Base-by-base conservation (phyloP, 2,113 vertebrate species). In the Trichomycterus rosablanca region DNA sequence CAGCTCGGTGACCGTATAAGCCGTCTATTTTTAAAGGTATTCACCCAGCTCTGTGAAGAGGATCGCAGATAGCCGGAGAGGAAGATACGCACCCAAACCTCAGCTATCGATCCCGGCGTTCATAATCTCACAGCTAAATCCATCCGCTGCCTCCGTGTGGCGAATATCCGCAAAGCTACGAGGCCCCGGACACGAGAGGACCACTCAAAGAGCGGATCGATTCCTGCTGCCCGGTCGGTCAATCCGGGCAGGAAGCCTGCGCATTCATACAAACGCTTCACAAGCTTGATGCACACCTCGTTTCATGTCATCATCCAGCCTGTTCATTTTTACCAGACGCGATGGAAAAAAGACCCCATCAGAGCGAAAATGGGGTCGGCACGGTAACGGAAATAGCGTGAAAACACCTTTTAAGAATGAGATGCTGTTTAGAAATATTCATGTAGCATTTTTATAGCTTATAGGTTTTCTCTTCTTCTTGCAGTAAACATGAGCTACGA, bases 111-210 rank as follows among this genome's bases (percentile, higher is more conserved):
- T 84, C 75, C 58, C 69, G n/a, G 74, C 80, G 68, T 74, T 58
- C 75, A 78, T 81, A 84, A 84, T 84, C 81, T 81, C 78, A 61
- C 64, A 68, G 74, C 69, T 59, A 56, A 74, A 82, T 78, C 74
- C 76, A 75, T 78, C 75, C 79, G 75, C 50, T 70, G 48, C 66
- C 46, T 59, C 45, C 35, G 74, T 67, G 68, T 63, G 66, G 73
- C 59, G 60, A 76, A 77, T 71, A 70, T 73, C 68, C 66, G 48
- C 71, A 70, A 44, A 72, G 59, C 73, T 76, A 63, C 48, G 34
- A 61, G 59, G 40, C 14, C 58, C 45, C 53, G 32, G 69, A 62
- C 59, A 50, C 59, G 67, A 66, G 63, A 76, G 67, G 76, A 76
- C 72, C 56, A 67, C 78, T 80, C 68, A 61, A 71, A 81, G 74